Conservation (phyloP, 37 sponge, comb jelly and placozoan species). For the Chondrosia reniformis region DNA sequence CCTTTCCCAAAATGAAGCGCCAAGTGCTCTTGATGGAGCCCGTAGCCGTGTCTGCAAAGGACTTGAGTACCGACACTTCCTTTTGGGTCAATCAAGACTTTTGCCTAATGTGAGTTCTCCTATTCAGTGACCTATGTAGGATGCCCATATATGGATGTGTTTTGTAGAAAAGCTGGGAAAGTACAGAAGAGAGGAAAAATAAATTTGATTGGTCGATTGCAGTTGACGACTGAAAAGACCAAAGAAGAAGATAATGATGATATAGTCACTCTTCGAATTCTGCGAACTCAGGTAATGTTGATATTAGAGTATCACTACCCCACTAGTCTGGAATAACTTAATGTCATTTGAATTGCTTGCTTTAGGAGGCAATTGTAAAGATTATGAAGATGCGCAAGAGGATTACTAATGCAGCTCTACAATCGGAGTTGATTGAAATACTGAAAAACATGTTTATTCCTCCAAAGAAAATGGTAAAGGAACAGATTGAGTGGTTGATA, state of each 20-base stretch:
- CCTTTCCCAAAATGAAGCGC: conserved; percentile 80
- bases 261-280: conserved; percentile 74
- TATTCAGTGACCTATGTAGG: background rate
- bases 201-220: conserved; percentile 83
- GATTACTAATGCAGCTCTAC: conserved; percentile 77
- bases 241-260: conserved; percentile 88
- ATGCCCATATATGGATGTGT: background rate
- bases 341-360: background rate
- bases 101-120: conserved; percentile 71
- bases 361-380: conserved; percentile 91
- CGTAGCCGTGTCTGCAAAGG: conserved; percentile 44
- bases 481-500: conserved; percentile 94
- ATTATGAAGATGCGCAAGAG: conserved; percentile 94
- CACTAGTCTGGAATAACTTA: too few species aligned
- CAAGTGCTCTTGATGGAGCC: conserved; percentile 78
- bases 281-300: conserved; percentile 87
- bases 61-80: conserved; percentile 43
- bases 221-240: conserved; percentile 88
- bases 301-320: too few species aligned
- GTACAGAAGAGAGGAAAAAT: conserved; percentile 87
- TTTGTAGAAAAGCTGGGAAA: conserved; percentile 66
- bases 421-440: conserved; percentile 91
- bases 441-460: conserved; percentile 97
- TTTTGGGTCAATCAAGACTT: conserved; percentile 87
- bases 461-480: conserved; percentile 95